Evolutionary conservation across 2,888 invertebrate species (phyloP), one percentile per base, ranked within the genome.

Genomic region (Parelbella ahira): DNA sequence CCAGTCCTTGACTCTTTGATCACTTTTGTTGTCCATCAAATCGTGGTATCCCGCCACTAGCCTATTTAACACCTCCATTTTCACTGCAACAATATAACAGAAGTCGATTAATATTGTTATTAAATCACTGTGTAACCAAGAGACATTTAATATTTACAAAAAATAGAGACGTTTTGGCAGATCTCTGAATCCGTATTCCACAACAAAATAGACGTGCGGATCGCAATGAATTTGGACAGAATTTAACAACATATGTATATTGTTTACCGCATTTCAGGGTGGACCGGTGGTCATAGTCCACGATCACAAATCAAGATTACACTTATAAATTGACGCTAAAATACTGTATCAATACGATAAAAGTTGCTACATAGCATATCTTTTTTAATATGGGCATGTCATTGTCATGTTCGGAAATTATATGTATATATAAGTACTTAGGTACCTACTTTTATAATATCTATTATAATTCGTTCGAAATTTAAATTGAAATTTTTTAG

Each of bases 11-110:
- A 94, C 94, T 56, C 96, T 89, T 18, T 91, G 92, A 81, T 97
- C 94, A 68, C 95, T 94, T 78, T 93, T 91, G 68, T 95, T 94
- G 72, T 94, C 93, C 94, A 95, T 94, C 45, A 95, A 68, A 69
- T 95, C 93, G 58, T 90, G 89, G 74, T 93, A 94, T 11, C 89
- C 89, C 54, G 90, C 91, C 58, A 91, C 89, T 53, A 92, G 65
- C 61, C 78, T 81, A 60, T 74, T 71, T 45, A 92, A 72, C 62
- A 89, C 56, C 62, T 89, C 90, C 93, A 93, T 93, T 77, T 73
- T 84, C 57, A 67, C 87, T 83, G 78, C 8, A 81, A 86, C 74
- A 80, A 63, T 54, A 51, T 41, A 32, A n/a, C n/a, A n/a, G n/a
- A n/a, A n/a, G n/a, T 15, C 4, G 15, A 15, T 15, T 2, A 15